Base-by-base conservation (phyloP, 1,140 invertebrate genomes). In the Drosophila navojoa region DNA sequence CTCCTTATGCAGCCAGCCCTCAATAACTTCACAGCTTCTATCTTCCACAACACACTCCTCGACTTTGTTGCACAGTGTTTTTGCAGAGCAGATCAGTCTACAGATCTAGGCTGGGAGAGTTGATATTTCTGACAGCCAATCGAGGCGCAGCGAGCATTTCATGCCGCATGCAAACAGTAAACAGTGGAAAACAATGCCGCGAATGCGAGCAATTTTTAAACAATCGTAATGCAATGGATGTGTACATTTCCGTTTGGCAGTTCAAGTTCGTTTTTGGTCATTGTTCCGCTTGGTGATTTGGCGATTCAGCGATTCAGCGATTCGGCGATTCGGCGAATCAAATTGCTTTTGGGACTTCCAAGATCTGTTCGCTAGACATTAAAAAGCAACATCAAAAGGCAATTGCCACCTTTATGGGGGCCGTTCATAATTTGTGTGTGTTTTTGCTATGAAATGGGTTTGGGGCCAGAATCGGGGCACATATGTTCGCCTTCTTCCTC, bases 341-440 rank as follows among this genome's bases (percentile, higher is more conserved):
- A 15, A 45, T 32, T 7, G 32, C 32, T 7, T 32, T 44, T 44
- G 60, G 53, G 32, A 15, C 3, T 49, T 5, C 44, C 11, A 13
- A 29, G 27, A 50, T 35, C 42, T 7, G 32, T 25, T 45, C 54
- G 15, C 22, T 40, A 38, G 45, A 25, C 47, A 74, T 74, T 70
- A 70, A 74, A 70, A 70, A 44, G 64, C 44, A 74, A 74, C 71
- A 74, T 74, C 71, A 74, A 74, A 74, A 52, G 66, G 16, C 57
- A 70, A 74, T 74, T 74, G 66, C 57, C 71, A 74, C 71, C 71
- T 74, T 74, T 68, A 67, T 72, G 38, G 70, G 49, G 25, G 13
- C 15, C 54, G 70, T 71, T 58, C 69, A 71, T 58, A 66, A 71
- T 71, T 71, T 71, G 61, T 32, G 32, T 32, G 32, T 7, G 7